Evolutionary conservation across 2,888 invertebrate species (phyloP), one percentile per base, ranked within the genome.

Genomic region (Spilarctia lutea): DNA sequence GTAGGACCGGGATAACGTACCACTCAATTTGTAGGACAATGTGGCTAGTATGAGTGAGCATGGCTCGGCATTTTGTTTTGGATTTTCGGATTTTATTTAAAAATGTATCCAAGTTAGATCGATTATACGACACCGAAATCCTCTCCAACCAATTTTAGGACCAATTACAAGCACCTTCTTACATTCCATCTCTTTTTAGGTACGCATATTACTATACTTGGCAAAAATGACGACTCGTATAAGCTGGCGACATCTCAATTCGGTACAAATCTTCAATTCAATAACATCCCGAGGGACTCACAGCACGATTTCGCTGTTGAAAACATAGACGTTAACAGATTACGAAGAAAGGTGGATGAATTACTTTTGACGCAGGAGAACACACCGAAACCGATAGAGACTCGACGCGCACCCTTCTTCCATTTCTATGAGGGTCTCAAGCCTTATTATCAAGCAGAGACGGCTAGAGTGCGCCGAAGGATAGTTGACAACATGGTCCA

Each of bases 251-350:
- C 20, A 8, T 42, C 63, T 16, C 60, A 71, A 1, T 6, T 42
- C 42, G 63, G 63, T 30, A 42, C 60, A 63, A 30, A 30, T 60
- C 42, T 42, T 6, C 69, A 69, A n/a, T 69, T 69, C 18, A 56
- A 69, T 35, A 69, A 69, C n/a, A 56, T 69, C 24, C 63, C 70
- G 11, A 71, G 11, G 27, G 63, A 71, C 42, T 30, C 30, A 30
- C 4, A 63, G 20, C 27, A 11, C 27, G 63, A 71, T 45, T 10
- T 63, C 4, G 67, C 56, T 52, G 39, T 67, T 39, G 68, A 56
- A 73, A 56, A 73, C 42, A 60, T 67, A 73, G 72, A 68, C 39
- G 52, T 73, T 35, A 67, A 73, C 18, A 60, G 70, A 42, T 45
- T 71, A 30, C 20, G 63, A 27, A 63, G 42, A 20, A 70, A 71